Conservation (phyloP, 2,113 vertebrate species). For the Lophius piscatorius region DNA sequence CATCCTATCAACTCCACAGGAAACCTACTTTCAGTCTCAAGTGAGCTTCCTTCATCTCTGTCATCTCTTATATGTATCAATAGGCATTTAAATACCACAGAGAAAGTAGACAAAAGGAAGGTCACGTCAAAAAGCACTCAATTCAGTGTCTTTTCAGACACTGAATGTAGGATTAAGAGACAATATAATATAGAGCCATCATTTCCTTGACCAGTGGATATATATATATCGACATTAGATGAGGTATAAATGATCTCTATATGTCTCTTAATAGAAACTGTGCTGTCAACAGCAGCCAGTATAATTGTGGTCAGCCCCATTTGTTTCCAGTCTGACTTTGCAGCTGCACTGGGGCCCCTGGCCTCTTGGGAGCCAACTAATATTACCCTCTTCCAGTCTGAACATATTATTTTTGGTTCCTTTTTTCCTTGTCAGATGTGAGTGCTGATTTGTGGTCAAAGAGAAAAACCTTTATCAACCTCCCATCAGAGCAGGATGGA, state of each 20-base stretch:
- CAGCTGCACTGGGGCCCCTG: conserved; percentile 36
- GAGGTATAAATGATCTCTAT: not conserved
- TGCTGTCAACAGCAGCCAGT: conserved; percentile 13
- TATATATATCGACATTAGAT: conserved; percentile 1
- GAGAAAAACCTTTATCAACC: conserved; percentile 25
- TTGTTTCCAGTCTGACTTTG: conserved; percentile 42
- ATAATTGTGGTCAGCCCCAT: conserved; percentile 21
- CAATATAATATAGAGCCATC: not conserved
- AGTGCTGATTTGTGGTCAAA: conserved; percentile 45
- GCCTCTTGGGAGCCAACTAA: conserved; percentile 53
- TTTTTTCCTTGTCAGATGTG: conserved; percentile 34
- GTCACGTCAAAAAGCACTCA: not conserved
- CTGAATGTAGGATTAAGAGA: not conserved
- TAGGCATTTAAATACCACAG: not conserved
- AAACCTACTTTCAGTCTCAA: conserved; percentile 97
- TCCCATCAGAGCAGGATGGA: conserved; percentile 15
- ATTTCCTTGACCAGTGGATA: not conserved
- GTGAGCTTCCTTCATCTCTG: conserved; percentile 44
- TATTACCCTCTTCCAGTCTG: conserved; percentile 54
- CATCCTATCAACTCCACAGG: conserved; percentile 93
- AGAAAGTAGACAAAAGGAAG: not conserved
- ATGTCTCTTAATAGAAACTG: not conserved
- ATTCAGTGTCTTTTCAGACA: not conserved
- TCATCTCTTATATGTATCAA: too few relatives aligned
- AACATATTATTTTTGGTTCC: conserved; percentile 47